A percentile compares a stretch with the other conserved stretches of the same genome.
These are phyloP conservation scores for Entomyzon cyanotis DNA, from an alignment of 2,113 vertebrate genomes.

Conservation along the genomic window DNA sequence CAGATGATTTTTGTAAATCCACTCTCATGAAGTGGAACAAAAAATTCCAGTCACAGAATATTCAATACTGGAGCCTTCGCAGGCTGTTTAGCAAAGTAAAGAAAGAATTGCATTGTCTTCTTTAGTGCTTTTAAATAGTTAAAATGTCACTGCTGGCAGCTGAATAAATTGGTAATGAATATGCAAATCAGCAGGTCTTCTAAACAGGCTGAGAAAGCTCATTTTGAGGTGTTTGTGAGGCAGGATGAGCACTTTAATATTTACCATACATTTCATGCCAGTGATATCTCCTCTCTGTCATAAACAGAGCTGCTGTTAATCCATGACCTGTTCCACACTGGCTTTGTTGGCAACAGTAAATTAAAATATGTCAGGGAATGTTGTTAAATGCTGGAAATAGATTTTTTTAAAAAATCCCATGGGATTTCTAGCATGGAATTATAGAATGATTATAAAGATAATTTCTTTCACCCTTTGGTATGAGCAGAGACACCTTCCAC, in stretches of 20 bases:
- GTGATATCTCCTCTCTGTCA: not conserved
- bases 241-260: not conserved
- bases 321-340: not conserved
- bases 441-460: too few species aligned
- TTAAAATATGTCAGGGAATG: not conserved
- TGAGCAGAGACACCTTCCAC: not conserved
- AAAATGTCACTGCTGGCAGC: not conserved
- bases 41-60: not conserved
- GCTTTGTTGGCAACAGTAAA: not conserved
- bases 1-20: not conserved
- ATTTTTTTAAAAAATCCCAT: not conserved
- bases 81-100: not conserved
- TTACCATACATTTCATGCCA: not conserved
- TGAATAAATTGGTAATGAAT: not conserved
- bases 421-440: not conserved
- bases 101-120: not conserved
- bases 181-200: not conserved
- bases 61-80: accelerated
- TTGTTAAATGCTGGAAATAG: not conserved
- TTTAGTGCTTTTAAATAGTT: not conserved
- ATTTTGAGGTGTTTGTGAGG: not conserved
- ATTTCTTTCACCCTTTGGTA: too few species aligned
- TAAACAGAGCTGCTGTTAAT: not conserved
- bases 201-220: not conserved
- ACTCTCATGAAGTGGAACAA: too few species aligned